Evolutionary conservation across 2,113 vertebrate genomes (phyloP).

Genomic region (Scophthalmus maximus): DNA sequence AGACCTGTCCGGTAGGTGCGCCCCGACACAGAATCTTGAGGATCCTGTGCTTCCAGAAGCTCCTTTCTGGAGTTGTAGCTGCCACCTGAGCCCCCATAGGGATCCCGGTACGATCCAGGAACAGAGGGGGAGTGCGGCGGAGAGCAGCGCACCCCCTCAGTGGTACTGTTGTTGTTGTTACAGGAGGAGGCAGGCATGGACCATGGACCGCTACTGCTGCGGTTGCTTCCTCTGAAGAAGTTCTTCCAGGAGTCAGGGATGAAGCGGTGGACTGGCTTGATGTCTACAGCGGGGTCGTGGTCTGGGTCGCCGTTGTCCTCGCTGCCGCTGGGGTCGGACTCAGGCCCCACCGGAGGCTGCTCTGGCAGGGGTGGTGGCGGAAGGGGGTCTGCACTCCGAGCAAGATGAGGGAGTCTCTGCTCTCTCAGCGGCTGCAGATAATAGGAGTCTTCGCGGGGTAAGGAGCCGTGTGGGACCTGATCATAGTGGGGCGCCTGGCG

Average conservation of each 20-base stretch:
- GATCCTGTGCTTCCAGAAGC: conserved; percentile 78
- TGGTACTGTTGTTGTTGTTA: conserved; percentile 80
- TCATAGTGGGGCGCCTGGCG: conserved; percentile 77
- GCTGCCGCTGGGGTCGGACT: conserved; percentile 76
- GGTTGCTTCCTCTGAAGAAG: conserved; percentile 86
- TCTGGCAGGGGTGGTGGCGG: conserved; percentile 91
- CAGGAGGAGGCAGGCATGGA: conserved; percentile 79
- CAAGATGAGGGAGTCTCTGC: conserved; percentile 67
- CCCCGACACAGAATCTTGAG: conserved; percentile 76
- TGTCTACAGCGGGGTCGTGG: conserved; percentile 81
- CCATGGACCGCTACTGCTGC: conserved; percentile 72
- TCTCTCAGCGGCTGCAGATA: conserved; percentile 64
- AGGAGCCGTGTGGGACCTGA: conserved; percentile 74
- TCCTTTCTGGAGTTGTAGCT: conserved; percentile 86
- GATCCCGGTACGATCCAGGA: conserved; percentile 82
- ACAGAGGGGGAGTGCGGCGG: conserved; percentile 87
- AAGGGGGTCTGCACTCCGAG: conserved; percentile 82
- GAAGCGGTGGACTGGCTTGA: conserved; percentile 93
- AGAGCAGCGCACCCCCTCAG: conserved; percentile 87
- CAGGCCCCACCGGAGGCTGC: conserved; percentile 87
- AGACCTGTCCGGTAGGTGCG: conserved; percentile 79
- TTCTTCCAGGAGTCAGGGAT: conserved; percentile 98
- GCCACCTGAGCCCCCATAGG: conserved; percentile 82
- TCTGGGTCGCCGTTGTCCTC: conserved; percentile 69
- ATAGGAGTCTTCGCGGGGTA: conserved; percentile 33